Conservation (phyloP, 1,140 invertebrate genomes). For the Oryzaephilus surinamensis region DNA sequence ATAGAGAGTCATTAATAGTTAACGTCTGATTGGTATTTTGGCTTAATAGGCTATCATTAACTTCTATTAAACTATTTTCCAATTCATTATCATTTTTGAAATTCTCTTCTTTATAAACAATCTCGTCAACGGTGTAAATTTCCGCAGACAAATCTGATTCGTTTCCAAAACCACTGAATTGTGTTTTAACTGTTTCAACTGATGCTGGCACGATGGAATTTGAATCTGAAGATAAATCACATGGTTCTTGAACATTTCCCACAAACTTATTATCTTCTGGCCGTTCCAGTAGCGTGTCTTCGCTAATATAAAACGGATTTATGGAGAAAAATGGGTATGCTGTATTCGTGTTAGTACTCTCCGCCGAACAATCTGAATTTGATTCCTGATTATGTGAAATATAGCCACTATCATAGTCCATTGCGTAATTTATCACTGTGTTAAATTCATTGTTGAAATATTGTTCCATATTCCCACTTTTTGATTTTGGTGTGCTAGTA, state of each 20-base stretch:
- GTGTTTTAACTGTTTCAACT: slow-evolving; percentile 13
- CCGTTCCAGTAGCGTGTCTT: slow-evolving; percentile 28
- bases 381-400: slow-evolving; percentile 26
- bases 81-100: background rate
- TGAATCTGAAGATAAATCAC: too few relatives aligned
- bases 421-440: background rate
- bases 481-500: too few relatives aligned
- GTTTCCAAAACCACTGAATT: slow-evolving; percentile 20
- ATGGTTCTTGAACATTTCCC: slow-evolving; percentile 2
- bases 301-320: slow-evolving; percentile 20
- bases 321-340: slow-evolving; percentile 4
- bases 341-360: slow-evolving; percentile 7
- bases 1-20: too few relatives aligned
- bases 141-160: slow-evolving; percentile 12
- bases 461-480: too few relatives aligned
- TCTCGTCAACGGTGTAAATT: slow-evolving; percentile 13
- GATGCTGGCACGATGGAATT: slow-evolving; percentile 13
- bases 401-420: slow-evolving; percentile 32
- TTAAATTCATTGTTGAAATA: too few relatives aligned
- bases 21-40: too few relatives aligned
- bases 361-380: slow-evolving; percentile 17
- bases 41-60: too few relatives aligned
- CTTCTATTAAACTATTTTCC: background rate
- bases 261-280: slow-evolving; percentile 5
- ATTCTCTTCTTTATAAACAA: background rate